Evolutionary conservation across 2,888 invertebrate species (phyloP).

Genomic region (Ophioninae sp.): DNA sequence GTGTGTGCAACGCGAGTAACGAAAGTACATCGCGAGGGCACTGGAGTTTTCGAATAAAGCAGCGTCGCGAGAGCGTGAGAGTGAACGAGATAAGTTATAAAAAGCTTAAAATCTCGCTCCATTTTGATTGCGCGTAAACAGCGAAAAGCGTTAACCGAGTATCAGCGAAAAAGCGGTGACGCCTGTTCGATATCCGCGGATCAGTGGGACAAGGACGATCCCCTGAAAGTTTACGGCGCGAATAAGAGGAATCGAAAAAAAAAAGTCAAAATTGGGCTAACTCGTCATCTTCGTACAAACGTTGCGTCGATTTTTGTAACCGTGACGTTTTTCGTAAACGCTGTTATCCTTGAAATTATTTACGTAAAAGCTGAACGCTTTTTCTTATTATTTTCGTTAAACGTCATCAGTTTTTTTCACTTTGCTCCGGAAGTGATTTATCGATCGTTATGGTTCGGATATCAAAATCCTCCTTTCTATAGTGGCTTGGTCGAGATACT

Average conservation of each 20-base stretch:
- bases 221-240: neutral
- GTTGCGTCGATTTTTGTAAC: too few species aligned
- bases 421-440: too few species aligned
- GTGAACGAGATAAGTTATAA: neutral
- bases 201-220: slow-evolving; percentile 5
- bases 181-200: neutral
- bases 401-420: too few species aligned
- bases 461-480: too few species aligned
- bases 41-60: slow-evolving; percentile 14
- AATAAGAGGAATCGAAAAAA: too few species aligned
- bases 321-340: too few species aligned
- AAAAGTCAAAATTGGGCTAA: neutral
- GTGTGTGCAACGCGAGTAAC: neutral
- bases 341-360: too few species aligned
- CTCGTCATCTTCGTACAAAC: neutral
- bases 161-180: neutral
- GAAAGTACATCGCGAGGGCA: neutral
- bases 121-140: neutral
- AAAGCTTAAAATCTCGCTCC: slow-evolving; percentile 6
- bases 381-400: too few species aligned
- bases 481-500: too few species aligned
- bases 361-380: too few species aligned
- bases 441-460: too few species aligned
- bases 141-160: neutral
- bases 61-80: slow-evolving; percentile 7